phyloP scores from a whole-genome alignment of 2,888 invertebrate genomes.

The Meteorus cinctellus region DNA sequence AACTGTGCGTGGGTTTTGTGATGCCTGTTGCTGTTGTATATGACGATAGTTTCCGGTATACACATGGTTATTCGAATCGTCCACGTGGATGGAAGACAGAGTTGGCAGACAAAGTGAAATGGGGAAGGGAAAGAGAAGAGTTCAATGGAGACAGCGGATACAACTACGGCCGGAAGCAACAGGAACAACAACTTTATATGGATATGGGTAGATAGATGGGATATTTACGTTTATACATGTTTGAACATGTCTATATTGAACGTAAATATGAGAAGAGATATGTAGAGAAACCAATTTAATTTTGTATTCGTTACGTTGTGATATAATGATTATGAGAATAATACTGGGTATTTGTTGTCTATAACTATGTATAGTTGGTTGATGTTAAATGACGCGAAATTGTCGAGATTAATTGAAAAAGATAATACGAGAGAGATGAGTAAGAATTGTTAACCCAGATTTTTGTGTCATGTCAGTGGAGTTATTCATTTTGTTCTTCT shows the following conservation, averaged over 20 bases:
- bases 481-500: too few species aligned
- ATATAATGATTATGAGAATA: too few species aligned
- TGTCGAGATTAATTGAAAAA: too few species aligned
- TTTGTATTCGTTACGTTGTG: too few species aligned
- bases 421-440: too few species aligned
- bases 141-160: constrained; percentile 26
- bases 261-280: too few species aligned
- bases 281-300: too few species aligned
- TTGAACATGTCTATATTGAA: neutral
- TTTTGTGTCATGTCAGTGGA: too few species aligned
- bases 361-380: too few species aligned
- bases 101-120: neutral
- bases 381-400: too few species aligned
- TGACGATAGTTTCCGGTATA: constrained; percentile 48
- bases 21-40: constrained; percentile 55
- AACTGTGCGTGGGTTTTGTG: constrained; percentile 41
- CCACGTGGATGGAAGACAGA: constrained; percentile 19
- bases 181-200: constrained; percentile 31
- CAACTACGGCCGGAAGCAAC: constrained; percentile 31
- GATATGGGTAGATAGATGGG: neutral
- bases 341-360: too few species aligned
- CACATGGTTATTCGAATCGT: constrained; percentile 39
- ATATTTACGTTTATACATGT: neutral
- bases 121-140: constrained; percentile 5
- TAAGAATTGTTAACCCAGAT: too few species aligned